Evolutionary conservation across 2,113 vertebrate genomes (phyloP), one percentile per base, ranked within the genome.

Genomic region (Rhynchomys soricoides): DNA sequence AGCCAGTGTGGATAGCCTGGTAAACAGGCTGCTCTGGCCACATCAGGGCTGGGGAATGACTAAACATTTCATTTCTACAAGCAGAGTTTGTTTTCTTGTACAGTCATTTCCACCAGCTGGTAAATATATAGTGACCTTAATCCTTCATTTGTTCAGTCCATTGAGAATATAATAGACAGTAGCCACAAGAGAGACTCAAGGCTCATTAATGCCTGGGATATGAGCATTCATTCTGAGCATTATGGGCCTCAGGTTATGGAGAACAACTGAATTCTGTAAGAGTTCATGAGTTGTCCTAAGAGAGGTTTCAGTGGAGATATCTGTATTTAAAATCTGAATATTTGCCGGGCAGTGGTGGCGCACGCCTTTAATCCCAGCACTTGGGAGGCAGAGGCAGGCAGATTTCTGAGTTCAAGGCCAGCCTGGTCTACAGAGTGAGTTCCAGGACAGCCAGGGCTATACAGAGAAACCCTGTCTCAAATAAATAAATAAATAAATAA

Each of bases 101-200:
- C 93, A 78, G 79, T 86, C 79, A 82, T 95, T 75, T 89, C 77
- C 90, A 83, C 64, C 52, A 87, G 87, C 74, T 64, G 48, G 79
- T 55, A 94, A 90, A 91, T 57, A 66, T 26, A 75, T 0, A 62
- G 55, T 55, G 64, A 31, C 50, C 57, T 89, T 79, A 55, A 31
- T 40, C 59, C 75, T 74, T 91, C 77, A 66, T 75, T 81, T 73
- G 40, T 94, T 13, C 66, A 59, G 45, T 12, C 62, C 71, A 16
- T 55, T 43, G 22, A 66, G 77, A 34, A 73, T 43, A 68, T 64
- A 93, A 88, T 43, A 91, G 90, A 73, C 17, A 66, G 83, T 37
- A 68, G 70, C n/a, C 22, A 15, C 7, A 68, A 70, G 71, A 70
- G 48, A 70, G 31, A 40, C 45, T 85, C 68, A 22, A 17, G 26